Percentiles rank a stretch among this genome's conserved stretches.
phyloP scores from a whole-genome alignment of 2,797 vertebrate genomes.

The Todus mexicanus region DNA sequence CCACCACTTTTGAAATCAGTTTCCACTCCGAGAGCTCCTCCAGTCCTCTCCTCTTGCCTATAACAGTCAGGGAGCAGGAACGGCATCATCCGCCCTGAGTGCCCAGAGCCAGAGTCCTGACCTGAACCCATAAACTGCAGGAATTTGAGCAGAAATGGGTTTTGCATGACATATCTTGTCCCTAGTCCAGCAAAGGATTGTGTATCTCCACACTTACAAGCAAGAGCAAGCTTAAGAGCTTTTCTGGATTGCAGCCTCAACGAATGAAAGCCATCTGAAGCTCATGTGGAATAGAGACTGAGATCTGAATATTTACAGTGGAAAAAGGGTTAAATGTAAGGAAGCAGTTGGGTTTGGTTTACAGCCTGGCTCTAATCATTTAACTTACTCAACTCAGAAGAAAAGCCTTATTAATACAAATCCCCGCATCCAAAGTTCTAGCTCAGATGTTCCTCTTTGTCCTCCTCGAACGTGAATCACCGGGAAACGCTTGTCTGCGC shows the following conservation, averaged over 20 bases:
- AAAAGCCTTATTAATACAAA: conserved; percentile 27
- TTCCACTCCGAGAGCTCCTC: neutral
- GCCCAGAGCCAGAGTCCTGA: neutral
- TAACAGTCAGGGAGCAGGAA: neutral
- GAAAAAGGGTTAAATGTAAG: neutral
- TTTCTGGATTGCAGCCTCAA: conserved; percentile 12
- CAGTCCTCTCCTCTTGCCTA: neutral
- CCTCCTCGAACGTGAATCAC: neutral
- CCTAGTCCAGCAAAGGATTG: neutral
- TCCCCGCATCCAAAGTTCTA: neutral
- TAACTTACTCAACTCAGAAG: neutral
- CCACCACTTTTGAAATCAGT: neutral
- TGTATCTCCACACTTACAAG: neutral
- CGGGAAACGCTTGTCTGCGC: neutral
- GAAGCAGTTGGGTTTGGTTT: neutral
- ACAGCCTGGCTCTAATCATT: neutral
- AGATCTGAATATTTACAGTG: neutral
- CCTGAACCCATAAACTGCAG: neutral
- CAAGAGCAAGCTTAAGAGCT: neutral
- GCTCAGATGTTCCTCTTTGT: neutral
- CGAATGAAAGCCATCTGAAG: neutral
- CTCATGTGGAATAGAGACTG: neutral
- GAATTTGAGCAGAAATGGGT: neutral
- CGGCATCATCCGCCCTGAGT: neutral
- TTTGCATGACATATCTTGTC: neutral